phyloP scores from a whole-genome alignment of 2,888 invertebrate genomes.

The Lacanobia oleracea region DNA sequence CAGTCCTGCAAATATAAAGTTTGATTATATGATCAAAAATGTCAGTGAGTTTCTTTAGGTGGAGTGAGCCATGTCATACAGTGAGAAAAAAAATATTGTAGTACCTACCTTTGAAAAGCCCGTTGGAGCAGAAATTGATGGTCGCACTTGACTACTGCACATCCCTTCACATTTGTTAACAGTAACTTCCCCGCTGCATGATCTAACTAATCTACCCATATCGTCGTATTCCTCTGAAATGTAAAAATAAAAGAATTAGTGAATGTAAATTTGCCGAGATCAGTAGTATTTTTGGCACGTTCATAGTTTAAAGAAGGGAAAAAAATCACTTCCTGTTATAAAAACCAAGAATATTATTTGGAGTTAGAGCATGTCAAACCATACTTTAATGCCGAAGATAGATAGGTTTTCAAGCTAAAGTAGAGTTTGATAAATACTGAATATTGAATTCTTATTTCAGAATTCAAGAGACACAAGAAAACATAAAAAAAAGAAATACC shows the following conservation, averaged over 20 bases:
- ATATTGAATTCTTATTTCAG: background rate
- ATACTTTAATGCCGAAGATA: background rate
- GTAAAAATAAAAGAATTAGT: background rate
- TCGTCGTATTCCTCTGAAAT: conserved; percentile 96
- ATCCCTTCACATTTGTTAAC: conserved; percentile 98
- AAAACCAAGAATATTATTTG: too few species aligned
- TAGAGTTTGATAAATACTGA: background rate
- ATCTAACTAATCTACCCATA: conserved; percentile 94
- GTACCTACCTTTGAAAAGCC: conserved; percentile 97
- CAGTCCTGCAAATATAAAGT: conserved; percentile 92
- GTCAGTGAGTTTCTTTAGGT: too few species aligned
- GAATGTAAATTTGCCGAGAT: background rate
- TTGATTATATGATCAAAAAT: background rate
- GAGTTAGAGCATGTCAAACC: too few species aligned
- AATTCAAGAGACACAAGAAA: too few species aligned
- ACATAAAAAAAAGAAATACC: conserved; percentile 84
- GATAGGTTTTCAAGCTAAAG: too few species aligned
- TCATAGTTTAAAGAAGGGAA: too few species aligned
- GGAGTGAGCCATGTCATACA: background rate
- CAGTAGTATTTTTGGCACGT: background rate
- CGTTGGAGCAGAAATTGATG: conserved; percentile 96
- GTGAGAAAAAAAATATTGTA: background rate
- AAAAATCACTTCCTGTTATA: too few species aligned
- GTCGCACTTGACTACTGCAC: conserved; percentile 97
- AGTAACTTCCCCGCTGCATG: conserved; percentile 96